These are phyloP conservation scores for Tenthredo scrophulariae DNA, from an alignment of 2,888 invertebrate genomes.

Conservation along the genomic window DNA sequence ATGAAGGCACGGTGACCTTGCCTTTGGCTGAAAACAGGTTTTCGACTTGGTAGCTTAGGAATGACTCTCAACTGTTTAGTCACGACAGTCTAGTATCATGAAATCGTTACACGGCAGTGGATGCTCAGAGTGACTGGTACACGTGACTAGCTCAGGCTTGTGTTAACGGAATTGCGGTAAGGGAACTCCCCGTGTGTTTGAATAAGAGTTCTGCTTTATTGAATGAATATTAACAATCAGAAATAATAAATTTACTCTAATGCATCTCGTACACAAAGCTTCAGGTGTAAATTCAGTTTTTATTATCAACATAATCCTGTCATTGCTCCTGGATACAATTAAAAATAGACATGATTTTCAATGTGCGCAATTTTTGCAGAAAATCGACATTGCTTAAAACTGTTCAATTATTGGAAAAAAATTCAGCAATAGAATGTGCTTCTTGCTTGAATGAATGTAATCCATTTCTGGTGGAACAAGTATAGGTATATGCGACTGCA, in stretches of 20 bases:
- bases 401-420: neutral
- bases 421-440: neutral
- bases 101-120: neutral
- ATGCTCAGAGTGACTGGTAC: neutral
- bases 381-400: neutral
- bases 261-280: neutral
- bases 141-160: neutral
- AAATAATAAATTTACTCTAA: neutral
- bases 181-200: neutral
- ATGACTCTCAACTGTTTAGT: neutral
- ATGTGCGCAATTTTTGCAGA: neutral
- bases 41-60: neutral
- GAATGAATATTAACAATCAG: neutral
- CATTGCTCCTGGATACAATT: neutral
- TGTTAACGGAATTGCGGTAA: neutral
- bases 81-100: constrained; percentile 21
- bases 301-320: neutral
- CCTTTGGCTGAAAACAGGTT: constrained; percentile 29
- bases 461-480: neutral
- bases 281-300: neutral
- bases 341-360: neutral
- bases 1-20: constrained; percentile 32
- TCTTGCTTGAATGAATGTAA: neutral
- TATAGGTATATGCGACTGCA: neutral
- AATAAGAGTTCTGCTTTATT: neutral